Conservation (phyloP, 1,140 invertebrate genomes). For the Chelonus insularis region DNA sequence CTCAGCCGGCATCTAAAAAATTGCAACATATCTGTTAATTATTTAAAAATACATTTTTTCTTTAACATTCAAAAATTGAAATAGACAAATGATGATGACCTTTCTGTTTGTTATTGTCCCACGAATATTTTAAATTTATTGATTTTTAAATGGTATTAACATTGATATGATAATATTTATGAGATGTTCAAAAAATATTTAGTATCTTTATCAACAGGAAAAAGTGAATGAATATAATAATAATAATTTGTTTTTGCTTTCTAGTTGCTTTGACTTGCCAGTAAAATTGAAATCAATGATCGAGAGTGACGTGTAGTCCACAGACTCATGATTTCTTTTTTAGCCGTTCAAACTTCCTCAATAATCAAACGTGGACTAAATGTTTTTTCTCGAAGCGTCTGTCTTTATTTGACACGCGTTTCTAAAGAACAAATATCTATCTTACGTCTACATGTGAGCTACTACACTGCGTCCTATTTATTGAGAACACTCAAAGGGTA, state of each 20-base stretch:
- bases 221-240: neutral
- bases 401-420: too few species aligned
- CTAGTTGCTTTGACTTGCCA: constrained; percentile 20
- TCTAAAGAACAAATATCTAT: too few species aligned
- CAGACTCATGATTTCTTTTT: constrained; percentile 8
- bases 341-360: neutral
- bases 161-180: neutral
- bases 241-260: neutral
- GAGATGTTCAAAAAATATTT: neutral
- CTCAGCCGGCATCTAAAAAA: constrained; percentile 75
- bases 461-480: constrained; percentile 17
- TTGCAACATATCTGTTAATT: too few species aligned
- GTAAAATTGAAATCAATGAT: constrained; percentile 19
- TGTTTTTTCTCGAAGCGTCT: too few species aligned
- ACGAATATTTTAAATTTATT: too few species aligned
- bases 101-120: too few species aligned
- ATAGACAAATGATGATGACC: neutral
- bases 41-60: too few species aligned
- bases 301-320: constrained; percentile 14
- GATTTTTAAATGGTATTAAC: too few species aligned
- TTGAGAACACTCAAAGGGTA: constrained; percentile 21
- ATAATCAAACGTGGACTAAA: too few species aligned
- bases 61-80: neutral
- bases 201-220: neutral
- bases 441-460: constrained; percentile 12